phyloP scores from a whole-genome alignment of 2,797 vertebrate species.

The Passerculus sandwichensis region DNA sequence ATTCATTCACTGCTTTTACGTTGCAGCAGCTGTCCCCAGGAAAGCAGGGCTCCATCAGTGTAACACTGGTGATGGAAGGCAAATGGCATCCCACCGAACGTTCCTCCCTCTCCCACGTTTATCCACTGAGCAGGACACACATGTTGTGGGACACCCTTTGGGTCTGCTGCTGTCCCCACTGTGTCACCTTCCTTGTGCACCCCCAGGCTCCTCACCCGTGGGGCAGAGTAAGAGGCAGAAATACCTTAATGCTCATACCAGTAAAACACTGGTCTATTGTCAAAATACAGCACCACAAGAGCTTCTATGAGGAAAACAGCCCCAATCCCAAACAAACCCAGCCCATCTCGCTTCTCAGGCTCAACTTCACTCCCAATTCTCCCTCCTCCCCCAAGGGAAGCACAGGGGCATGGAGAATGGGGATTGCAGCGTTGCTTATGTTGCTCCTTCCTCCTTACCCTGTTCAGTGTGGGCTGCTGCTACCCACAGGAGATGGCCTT shows the following conservation, averaged over 20 bases:
- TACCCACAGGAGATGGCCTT: background rate
- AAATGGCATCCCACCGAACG: rapidly evolving
- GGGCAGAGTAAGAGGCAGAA: background rate
- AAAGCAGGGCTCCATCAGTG: background rate
- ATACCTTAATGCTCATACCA: background rate
- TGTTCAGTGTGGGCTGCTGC: background rate
- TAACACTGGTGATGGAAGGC: background rate
- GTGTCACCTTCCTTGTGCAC: background rate
- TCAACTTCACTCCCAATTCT: background rate
- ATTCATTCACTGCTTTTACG: background rate
- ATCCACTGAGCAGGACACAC: background rate
- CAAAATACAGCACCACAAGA: background rate
- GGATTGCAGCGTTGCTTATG: background rate
- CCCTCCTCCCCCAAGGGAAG: background rate
- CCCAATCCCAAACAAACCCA: background rate
- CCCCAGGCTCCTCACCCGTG: background rate
- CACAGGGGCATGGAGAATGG: background rate
- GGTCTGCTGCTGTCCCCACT: background rate
- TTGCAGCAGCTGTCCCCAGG: background rate
- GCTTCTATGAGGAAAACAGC: background rate
- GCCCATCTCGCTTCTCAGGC: background rate
- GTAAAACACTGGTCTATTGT: rapidly evolving
- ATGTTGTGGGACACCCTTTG: no score
- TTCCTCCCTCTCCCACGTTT: background rate
- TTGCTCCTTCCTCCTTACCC: background rate